Conservation (phyloP, 2,113 vertebrate genomes). For the Polypterus senegalus region DNA sequence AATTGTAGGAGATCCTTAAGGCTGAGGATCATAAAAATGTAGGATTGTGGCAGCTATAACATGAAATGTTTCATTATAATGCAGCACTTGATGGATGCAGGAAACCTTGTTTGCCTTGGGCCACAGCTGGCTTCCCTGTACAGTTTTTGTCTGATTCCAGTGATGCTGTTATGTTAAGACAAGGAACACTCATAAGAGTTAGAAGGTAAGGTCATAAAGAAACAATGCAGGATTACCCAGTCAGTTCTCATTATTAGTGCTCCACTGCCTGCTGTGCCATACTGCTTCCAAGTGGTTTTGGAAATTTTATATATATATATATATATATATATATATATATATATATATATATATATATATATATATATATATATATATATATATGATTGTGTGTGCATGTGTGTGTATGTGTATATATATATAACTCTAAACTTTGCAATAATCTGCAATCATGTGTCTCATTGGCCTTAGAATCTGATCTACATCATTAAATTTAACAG, state of each 20-base stretch:
- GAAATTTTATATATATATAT: constrained; percentile 20
- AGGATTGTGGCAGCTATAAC: not conserved
- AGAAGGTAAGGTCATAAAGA: constrained; percentile 72
- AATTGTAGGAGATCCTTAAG: not conserved
- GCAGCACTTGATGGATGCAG: constrained; percentile 29
- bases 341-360: not conserved
- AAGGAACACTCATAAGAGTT: constrained; percentile 65
- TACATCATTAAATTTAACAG: too few species aligned
- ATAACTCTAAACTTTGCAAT: too few species aligned
- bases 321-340: constrained; percentile 10
- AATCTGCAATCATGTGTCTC: too few species aligned
- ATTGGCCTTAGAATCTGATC: too few species aligned
- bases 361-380: too few species aligned
- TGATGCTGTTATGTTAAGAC: constrained; percentile 53
- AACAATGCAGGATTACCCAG: constrained; percentile 58
- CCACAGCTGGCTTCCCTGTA: constrained; percentile 42
- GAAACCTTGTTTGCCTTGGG: constrained; percentile 43
- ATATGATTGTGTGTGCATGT: not conserved
- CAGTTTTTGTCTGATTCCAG: constrained; percentile 46
- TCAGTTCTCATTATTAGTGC: constrained; percentile 67
- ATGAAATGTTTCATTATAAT: not conserved
- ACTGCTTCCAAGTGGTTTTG: constrained; percentile 48
- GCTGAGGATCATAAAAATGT: not conserved
- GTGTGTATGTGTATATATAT: not conserved
- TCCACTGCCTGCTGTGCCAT: constrained; percentile 51